phyloP scores from a whole-genome alignment of 2,113 vertebrate species.

The Gnathonemus longibarbis region DNA sequence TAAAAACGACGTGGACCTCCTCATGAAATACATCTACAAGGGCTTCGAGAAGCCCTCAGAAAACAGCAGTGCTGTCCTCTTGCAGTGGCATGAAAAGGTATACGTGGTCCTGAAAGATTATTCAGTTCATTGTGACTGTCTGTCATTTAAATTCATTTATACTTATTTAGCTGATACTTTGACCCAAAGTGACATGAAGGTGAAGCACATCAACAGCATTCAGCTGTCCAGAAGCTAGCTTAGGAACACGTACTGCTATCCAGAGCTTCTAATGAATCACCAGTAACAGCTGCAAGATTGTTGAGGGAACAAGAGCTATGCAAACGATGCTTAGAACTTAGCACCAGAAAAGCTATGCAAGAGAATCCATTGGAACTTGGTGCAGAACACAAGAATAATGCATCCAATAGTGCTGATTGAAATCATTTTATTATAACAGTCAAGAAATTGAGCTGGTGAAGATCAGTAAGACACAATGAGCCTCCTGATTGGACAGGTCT shows the following conservation, averaged over 20 bases:
- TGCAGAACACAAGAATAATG: not conserved
- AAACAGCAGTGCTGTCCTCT: conserved; percentile 88
- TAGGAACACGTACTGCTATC: not conserved
- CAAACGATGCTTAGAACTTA: not conserved
- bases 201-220: not conserved
- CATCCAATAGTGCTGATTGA: not conserved
- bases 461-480: not conserved
- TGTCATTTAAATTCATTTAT: not conserved
- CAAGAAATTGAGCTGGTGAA: not conserved
- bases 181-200: not conserved
- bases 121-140: not conserved
- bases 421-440: not conserved
- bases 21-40: conserved; percentile 99
- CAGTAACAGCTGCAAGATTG: not conserved
- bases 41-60: conserved; percentile 94
- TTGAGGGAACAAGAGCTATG: not conserved
- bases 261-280: not conserved
- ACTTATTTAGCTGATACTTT: not conserved
- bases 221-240: not conserved
- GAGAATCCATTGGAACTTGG: not conserved
- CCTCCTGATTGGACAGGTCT: not conserved
- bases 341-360: not conserved
- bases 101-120: not conserved
- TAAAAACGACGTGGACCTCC: conserved; percentile 84
- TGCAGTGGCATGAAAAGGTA: conserved; percentile 99